A percentile compares a stretch with the other conserved stretches of the same genome.
These are phyloP conservation scores for Melikaiella ostensackeni DNA, from an alignment of 2,888 invertebrate genomes.

Conservation along the genomic window DNA sequence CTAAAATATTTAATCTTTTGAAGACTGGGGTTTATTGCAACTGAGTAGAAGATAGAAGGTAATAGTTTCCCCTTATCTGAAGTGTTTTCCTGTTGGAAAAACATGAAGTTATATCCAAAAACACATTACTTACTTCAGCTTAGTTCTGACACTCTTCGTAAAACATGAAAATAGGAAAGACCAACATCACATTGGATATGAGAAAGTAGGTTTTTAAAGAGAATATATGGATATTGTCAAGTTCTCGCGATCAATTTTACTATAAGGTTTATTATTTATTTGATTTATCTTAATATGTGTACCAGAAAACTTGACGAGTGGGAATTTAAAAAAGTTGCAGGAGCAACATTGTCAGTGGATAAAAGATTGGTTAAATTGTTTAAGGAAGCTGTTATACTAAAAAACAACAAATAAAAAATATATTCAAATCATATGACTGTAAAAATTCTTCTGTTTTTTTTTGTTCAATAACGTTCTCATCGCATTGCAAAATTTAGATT, in stretches of 20 bases:
- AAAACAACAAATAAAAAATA: neutral
- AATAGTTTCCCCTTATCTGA: constrained; percentile 1
- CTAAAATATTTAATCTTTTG: neutral
- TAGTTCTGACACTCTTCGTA: constrained; percentile 7
- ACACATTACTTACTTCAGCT: constrained; percentile 11
- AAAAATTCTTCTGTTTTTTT: too few relatives aligned
- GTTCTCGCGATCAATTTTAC: neutral
- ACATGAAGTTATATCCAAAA: constrained; percentile 28
- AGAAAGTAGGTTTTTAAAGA: constrained; percentile 13
- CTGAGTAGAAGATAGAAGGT: neutral
- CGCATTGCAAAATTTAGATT: too few relatives aligned
- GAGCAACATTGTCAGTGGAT: too few relatives aligned
- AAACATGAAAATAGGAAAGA: constrained; percentile 27
- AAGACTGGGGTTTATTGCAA: neutral
- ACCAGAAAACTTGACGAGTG: too few relatives aligned
- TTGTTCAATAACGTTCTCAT: too few relatives aligned
- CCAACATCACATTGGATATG: constrained; percentile 23
- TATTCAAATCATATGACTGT: too few relatives aligned
- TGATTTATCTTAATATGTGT: too few relatives aligned
- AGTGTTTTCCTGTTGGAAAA: constrained; percentile 4
- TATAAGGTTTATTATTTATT: too few relatives aligned
- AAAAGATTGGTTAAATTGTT: too few relatives aligned
- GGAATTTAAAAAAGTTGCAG: too few relatives aligned
- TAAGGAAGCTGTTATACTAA: too few relatives aligned
- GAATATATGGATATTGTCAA: neutral